Evolutionary conservation across 1,140 invertebrate species (phyloP).

Genomic region (Euschistus heros): DNA sequence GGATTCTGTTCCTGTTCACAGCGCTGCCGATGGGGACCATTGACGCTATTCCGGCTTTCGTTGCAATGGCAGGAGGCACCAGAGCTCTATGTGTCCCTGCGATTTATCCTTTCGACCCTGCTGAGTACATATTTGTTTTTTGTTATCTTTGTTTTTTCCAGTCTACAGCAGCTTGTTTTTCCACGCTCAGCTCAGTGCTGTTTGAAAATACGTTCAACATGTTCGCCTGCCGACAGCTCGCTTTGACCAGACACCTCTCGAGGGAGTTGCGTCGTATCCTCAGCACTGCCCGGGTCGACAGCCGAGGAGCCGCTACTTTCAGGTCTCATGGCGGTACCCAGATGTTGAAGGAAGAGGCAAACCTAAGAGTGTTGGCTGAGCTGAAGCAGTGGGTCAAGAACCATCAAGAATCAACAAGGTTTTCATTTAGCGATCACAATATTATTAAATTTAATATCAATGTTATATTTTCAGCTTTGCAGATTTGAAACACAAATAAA

Average conservation of each 20-base stretch:
- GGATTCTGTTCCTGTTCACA: too few relatives aligned
- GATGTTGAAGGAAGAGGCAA: neutral
- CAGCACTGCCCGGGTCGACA: neutral
- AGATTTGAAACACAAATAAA: too few relatives aligned
- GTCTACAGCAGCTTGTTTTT: too few relatives aligned
- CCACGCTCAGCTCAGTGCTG: neutral
- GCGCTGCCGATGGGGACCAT: too few relatives aligned
- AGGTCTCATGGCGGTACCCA: neutral
- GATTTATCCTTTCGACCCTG: too few relatives aligned
- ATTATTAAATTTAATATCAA: too few relatives aligned
- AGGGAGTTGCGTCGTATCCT: neutral
- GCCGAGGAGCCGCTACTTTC: neutral
- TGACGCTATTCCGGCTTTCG: too few relatives aligned
- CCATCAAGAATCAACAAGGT: neutral
- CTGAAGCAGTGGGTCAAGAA: slow-evolving; percentile 3
- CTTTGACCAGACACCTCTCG: neutral
- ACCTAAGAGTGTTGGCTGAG: neutral
- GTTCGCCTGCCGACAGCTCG: neutral
- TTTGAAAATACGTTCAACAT: neutral
- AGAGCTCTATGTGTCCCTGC: too few relatives aligned
- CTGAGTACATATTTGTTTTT: too few relatives aligned
- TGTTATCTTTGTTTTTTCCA: too few relatives aligned
- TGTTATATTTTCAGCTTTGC: too few relatives aligned
- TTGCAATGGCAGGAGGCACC: too few relatives aligned
- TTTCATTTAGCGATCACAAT: neutral